A percentile compares a stretch with the other conserved stretches of the same genome.
phyloP scores from a whole-genome alignment of 2,113 vertebrate species.

The Pseudorasbora parva region DNA sequence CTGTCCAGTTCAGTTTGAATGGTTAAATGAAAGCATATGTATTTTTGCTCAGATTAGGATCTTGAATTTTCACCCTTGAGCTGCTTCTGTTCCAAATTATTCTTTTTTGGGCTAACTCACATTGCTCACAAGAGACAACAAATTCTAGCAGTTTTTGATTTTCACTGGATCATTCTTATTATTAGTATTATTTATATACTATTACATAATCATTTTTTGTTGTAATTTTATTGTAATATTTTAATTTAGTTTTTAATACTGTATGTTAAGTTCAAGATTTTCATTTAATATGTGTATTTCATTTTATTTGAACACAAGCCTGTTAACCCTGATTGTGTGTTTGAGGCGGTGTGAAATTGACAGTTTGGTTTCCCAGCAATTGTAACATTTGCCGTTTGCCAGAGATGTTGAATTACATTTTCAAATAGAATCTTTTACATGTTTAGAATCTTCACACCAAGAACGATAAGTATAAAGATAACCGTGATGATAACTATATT shows the following conservation, averaged over 20 bases:
- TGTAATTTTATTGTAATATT: too few species aligned
- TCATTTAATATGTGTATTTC: too few species aligned
- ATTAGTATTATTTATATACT: background rate
- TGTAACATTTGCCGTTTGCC: too few species aligned
- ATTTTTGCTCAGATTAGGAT: constrained; percentile 54
- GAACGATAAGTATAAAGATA: too few species aligned
- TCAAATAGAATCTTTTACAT: too few species aligned
- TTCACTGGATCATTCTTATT: background rate
- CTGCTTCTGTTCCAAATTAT: constrained; percentile 40
- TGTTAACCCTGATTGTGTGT: background rate
- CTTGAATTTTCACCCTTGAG: constrained; percentile 59
- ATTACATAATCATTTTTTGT: too few species aligned
- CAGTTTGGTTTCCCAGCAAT: too few species aligned
- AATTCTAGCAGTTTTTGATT: background rate
- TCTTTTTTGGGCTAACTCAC: background rate
- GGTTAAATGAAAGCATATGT: constrained; percentile 58
- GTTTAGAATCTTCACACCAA: too few species aligned
- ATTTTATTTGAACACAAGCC: too few species aligned
- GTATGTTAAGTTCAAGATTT: background rate
- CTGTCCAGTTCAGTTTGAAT: constrained; percentile 50
- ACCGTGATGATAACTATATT: too few species aligned
- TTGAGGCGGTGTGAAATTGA: background rate
- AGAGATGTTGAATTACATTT: too few species aligned
- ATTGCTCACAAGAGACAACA: background rate
- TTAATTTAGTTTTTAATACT: background rate